phyloP scores from a whole-genome alignment of 1,140 invertebrate genomes.

The Aphelinus certus region DNA sequence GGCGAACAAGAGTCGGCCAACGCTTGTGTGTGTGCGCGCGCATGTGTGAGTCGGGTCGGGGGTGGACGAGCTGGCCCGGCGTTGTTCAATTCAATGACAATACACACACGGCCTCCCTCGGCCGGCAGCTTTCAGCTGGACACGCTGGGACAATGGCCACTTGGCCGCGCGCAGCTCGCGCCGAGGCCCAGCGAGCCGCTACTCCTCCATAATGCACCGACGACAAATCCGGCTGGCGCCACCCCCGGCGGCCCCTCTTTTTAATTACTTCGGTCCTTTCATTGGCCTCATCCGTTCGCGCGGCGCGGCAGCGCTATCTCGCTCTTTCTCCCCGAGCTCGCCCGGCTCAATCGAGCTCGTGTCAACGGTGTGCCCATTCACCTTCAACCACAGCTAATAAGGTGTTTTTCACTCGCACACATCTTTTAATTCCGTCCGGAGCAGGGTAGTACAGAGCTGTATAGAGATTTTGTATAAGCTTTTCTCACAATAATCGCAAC shows the following conservation, averaged over 20 bases:
- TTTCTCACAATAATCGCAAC: too few relatives aligned
- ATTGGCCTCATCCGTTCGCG: not conserved
- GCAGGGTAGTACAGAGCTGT: too few relatives aligned
- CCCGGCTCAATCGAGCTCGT: too few relatives aligned
- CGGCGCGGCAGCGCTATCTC: not conserved
- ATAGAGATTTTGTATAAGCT: too few relatives aligned
- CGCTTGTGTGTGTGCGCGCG: constrained; percentile 44
- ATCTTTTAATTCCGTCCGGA: too few relatives aligned
- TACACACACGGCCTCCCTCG: constrained; percentile 48
- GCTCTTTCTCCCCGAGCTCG: not conserved
- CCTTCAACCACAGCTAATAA: too few relatives aligned
- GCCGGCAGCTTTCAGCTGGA: constrained; percentile 17
- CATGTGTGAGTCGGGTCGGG: too few relatives aligned
- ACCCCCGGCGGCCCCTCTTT: not conserved
- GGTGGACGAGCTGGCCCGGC: constrained; percentile 33
- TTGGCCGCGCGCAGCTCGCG: constrained; percentile 21
- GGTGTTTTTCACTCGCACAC: too few relatives aligned
- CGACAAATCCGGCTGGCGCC: constrained; percentile 44
- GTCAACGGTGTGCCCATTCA: too few relatives aligned
- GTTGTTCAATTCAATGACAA: constrained; percentile 64
- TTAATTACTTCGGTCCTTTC: constrained; percentile 10
- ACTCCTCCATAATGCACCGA: constrained; percentile 58
- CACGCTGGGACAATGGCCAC: constrained; percentile 46
- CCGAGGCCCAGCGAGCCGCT: not conserved
- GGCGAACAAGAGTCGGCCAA: constrained; percentile 48